phyloP scores from a whole-genome alignment of 2,888 invertebrate genomes.

The Eurois occulta region DNA sequence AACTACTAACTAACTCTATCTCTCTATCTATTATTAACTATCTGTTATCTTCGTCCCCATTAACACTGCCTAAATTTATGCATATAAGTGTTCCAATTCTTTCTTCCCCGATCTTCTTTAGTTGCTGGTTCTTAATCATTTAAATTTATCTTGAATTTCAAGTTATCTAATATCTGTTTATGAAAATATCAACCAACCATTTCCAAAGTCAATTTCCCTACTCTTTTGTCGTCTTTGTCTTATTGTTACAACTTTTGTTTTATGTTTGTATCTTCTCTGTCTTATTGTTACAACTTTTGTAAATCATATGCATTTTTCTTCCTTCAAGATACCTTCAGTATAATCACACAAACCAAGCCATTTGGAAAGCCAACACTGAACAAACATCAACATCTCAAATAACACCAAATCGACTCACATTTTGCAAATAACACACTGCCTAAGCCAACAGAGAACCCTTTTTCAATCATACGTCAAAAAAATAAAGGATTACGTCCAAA shows the following conservation, averaged over 20 bases:
- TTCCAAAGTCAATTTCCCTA: too few relatives aligned
- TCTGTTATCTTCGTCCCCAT: too few relatives aligned
- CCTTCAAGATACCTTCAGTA: background rate
- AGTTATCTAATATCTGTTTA: background rate
- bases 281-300: background rate
- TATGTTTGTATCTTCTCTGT: background rate
- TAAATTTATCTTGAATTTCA: background rate
- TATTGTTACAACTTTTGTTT: background rate
- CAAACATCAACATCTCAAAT: background rate
- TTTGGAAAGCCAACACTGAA: background rate
- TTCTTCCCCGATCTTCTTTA: background rate
- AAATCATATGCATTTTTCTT: background rate
- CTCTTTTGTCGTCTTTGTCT: too few relatives aligned
- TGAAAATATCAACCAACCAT: background rate
- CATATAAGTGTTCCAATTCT: background rate
- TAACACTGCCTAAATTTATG: too few relatives aligned
- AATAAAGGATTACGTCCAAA: constrained; percentile 53
- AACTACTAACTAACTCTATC: too few relatives aligned
- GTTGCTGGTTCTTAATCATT: background rate
- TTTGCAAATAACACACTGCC: background rate
- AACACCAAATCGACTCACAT: constrained; percentile 9
- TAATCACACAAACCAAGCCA: background rate
- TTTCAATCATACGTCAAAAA: constrained; percentile 54
- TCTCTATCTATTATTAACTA: too few relatives aligned
- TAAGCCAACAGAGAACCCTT: constrained; percentile 45